phyloP scores from a whole-genome alignment of 2,113 vertebrate genomes.

The Cyrtonyx montezumae region DNA sequence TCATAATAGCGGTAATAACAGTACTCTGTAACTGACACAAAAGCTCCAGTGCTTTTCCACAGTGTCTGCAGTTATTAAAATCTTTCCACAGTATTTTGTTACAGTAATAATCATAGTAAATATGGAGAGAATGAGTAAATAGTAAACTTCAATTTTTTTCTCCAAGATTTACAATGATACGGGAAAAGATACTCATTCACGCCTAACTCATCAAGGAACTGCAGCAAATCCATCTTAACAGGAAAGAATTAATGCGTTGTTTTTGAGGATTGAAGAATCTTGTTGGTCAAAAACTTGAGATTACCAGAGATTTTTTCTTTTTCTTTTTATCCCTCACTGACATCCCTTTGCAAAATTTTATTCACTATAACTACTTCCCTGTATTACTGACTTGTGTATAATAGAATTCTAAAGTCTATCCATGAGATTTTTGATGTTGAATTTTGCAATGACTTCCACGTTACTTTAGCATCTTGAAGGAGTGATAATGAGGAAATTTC shows the following conservation, averaged over 20 bases:
- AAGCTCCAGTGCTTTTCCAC: neutral
- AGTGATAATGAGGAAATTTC: conserved; percentile 46
- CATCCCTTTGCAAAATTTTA: conserved; percentile 35
- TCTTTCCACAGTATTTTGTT: neutral
- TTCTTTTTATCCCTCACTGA: conserved; percentile 13
- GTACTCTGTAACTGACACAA: neutral
- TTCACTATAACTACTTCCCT: conserved; percentile 44
- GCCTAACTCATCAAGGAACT: neutral
- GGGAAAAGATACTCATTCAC: neutral
- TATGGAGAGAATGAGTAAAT: neutral
- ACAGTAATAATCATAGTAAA: neutral
- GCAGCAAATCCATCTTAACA: neutral
- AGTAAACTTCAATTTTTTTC: neutral
- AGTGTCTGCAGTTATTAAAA: neutral
- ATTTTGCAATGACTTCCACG: conserved; percentile 50
- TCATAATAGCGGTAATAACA: neutral
- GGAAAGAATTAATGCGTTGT: neutral
- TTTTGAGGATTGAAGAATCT: neutral
- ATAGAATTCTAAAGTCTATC: conserved; percentile 58
- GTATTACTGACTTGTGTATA: conserved; percentile 30
- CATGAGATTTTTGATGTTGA: conserved; percentile 15
- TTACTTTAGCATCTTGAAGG: conserved; percentile 14
- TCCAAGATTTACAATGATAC: neutral
- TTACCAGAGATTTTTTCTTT: conserved; percentile 19
- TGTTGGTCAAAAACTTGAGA: conserved; percentile 24